Conservation (phyloP, 2,797 vertebrate genomes). For the Sebastes baramenuke region DNA sequence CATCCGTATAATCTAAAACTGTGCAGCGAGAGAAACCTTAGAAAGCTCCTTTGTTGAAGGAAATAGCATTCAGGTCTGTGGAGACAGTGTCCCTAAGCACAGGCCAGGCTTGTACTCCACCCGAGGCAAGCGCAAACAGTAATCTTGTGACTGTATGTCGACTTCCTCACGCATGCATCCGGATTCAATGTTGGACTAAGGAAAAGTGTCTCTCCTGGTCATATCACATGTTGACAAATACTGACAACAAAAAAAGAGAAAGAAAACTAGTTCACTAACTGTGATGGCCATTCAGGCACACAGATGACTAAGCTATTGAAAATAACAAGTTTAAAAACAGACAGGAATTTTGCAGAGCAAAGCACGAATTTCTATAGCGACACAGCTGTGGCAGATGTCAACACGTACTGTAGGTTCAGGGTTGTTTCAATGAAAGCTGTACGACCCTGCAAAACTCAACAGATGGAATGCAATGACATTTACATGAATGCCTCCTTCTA, state of each 20-base stretch:
- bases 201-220: conserved; percentile 47
- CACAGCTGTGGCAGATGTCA: conserved; percentile 65
- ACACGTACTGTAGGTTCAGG: conserved; percentile 27
- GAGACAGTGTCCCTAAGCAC: conserved; percentile 15
- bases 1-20: conserved; percentile 59
- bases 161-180: conserved; percentile 71
- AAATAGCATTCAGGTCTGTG: conserved; percentile 57
- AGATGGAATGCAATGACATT: background rate
- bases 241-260: background rate
- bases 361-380: conserved; percentile 67
- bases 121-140: conserved; percentile 70
- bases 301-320: conserved; percentile 37
- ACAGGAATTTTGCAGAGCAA: conserved; percentile 64
- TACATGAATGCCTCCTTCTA: background rate
- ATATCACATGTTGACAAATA: conserved; percentile 53
- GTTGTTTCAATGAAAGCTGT: conserved; percentile 20
- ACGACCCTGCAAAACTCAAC: conserved; percentile 13
- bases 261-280: background rate
- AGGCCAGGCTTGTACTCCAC: conserved; percentile 54
- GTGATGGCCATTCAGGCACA: conserved; percentile 9
- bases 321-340: conserved; percentile 51
- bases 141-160: conserved; percentile 72
- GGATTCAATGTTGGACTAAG: conserved; percentile 53
- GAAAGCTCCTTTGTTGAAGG: conserved; percentile 72
- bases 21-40: conserved; percentile 51